phyloP scores from a whole-genome alignment of 92 coral and sea anemone species.

The Paragorgia papillata region DNA sequence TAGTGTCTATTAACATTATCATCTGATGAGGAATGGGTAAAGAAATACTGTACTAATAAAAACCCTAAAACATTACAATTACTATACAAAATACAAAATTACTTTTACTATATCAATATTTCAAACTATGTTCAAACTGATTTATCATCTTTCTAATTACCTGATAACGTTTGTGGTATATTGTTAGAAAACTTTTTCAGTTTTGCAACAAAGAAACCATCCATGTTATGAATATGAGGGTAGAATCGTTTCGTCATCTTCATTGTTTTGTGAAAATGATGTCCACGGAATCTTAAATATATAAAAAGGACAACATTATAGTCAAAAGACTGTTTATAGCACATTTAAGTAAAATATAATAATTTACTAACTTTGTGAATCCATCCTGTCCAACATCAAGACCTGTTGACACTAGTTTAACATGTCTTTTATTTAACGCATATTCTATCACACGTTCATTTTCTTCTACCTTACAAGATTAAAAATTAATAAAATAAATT shows the following conservation, averaged over 20 bases:
- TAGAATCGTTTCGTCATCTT: slow-evolving; percentile 81
- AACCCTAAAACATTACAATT: too few species aligned
- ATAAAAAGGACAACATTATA: background rate
- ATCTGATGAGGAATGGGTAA: too few species aligned
- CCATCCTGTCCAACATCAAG: slow-evolving; percentile 96
- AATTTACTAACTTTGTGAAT: slow-evolving; percentile 68
- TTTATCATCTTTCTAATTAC: background rate
- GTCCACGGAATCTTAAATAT: slow-evolving; percentile 80
- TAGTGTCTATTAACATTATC: too few species aligned
- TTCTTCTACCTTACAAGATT: slow-evolving; percentile 79
- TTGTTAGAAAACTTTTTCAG: slow-evolving; percentile 94
- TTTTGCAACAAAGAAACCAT: slow-evolving; percentile 95
- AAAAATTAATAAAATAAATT: too few species aligned
- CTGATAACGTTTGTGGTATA: slow-evolving; percentile 56
- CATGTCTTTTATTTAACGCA: slow-evolving; percentile 85
- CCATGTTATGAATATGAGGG: slow-evolving; percentile 95
- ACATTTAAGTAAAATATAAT: too few species aligned
- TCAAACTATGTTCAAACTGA: too few species aligned
- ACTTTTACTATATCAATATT: too few species aligned
- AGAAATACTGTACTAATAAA: too few species aligned
- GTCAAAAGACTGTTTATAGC: too few species aligned
- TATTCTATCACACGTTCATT: slow-evolving; percentile 91
- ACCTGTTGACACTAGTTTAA: slow-evolving; percentile 92
- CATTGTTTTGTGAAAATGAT: slow-evolving; percentile 85
- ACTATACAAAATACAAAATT: too few species aligned